These are phyloP conservation scores for Drosophila atripex DNA, from an alignment of 2,888 invertebrate genomes.

Conservation along the genomic window DNA sequence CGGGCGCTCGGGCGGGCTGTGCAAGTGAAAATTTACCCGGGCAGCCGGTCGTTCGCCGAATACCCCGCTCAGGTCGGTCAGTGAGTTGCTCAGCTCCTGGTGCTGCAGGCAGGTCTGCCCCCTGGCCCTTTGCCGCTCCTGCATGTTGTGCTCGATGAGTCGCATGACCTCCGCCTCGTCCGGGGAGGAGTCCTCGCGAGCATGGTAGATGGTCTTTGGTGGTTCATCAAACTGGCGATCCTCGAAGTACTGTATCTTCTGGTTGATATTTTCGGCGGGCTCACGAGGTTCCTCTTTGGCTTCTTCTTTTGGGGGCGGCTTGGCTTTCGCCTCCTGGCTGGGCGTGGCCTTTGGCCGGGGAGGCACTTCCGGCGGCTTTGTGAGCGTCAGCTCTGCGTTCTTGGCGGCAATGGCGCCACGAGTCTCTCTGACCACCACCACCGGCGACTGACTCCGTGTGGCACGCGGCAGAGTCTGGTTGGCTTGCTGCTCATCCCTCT, in stretches of 20 bases:
- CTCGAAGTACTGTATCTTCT: slow-evolving; percentile 92
- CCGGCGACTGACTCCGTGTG: slow-evolving; percentile 80
- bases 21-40: slow-evolving; percentile 82
- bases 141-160: slow-evolving; percentile 84
- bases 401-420: slow-evolving; percentile 86
- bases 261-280: slow-evolving; percentile 85
- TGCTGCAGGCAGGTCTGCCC: slow-evolving; percentile 58
- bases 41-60: slow-evolving; percentile 89
- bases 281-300: slow-evolving; percentile 14
- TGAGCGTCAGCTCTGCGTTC: slow-evolving; percentile 83
- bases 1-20: slow-evolving; percentile 85
- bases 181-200: slow-evolving; percentile 85
- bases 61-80: slow-evolving; percentile 90
- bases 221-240: slow-evolving; percentile 86
- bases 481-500: slow-evolving; percentile 85
- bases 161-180: slow-evolving; percentile 84
- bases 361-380: slow-evolving; percentile 78
- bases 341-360: slow-evolving; percentile 50
- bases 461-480: slow-evolving; percentile 84
- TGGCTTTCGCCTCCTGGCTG: slow-evolving; percentile 19
- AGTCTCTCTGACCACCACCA: slow-evolving; percentile 86
- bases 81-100: slow-evolving; percentile 82
- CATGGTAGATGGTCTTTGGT: slow-evolving; percentile 85
- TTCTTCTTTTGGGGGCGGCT: slow-evolving; percentile 8
- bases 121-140: slow-evolving; percentile 60